Percentiles rank a stretch among this genome's conserved stretches.
Evolutionary conservation across 2,113 vertebrate species (phyloP).

Genomic region (Tragelaphus buxtoni): DNA sequence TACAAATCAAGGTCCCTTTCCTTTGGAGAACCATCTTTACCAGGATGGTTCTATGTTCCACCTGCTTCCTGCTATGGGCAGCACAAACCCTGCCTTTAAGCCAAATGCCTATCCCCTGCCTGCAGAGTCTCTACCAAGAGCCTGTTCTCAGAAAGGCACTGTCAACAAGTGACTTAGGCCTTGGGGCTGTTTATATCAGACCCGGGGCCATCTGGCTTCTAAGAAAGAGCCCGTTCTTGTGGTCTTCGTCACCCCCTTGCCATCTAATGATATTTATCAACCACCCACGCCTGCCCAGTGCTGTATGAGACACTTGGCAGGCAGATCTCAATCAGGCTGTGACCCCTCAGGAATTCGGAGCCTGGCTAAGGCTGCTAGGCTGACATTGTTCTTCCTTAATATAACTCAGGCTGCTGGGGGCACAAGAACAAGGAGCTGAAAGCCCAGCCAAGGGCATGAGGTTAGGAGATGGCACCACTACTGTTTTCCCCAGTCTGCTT

Average conservation of each 20-base stretch:
- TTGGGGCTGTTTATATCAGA: slow-evolving; percentile 32
- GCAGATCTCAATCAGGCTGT: slow-evolving; percentile 46
- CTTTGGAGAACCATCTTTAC: not conserved
- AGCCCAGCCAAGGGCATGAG: not conserved
- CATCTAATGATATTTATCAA: slow-evolving; percentile 68
- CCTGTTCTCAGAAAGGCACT: not conserved
- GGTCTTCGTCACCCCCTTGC: slow-evolving; percentile 10
- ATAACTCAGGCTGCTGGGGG: not conserved
- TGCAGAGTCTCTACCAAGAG: not conserved
- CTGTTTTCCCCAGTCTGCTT: not conserved
- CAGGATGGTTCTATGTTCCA: not conserved
- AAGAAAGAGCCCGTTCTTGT: slow-evolving; percentile 59
- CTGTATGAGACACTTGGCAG: slow-evolving; percentile 35
- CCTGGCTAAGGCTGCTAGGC: slow-evolving; percentile 38
- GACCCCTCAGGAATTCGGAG: slow-evolving; percentile 69
- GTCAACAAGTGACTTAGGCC: not conserved
- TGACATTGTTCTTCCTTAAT: slow-evolving; percentile 67
- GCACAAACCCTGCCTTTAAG: not conserved
- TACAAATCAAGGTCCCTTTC: not conserved
- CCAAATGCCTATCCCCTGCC: not conserved
- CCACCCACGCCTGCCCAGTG: slow-evolving; percentile 40
- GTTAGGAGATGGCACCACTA: not conserved
- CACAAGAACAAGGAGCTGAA: not conserved
- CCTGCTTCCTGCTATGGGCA: not conserved
- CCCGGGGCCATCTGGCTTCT: slow-evolving; percentile 39